A percentile compares a stretch with the other conserved stretches of the same genome.
phyloP scores from a whole-genome alignment of 1,140 invertebrate genomes.

The Musca vetustissima region DNA sequence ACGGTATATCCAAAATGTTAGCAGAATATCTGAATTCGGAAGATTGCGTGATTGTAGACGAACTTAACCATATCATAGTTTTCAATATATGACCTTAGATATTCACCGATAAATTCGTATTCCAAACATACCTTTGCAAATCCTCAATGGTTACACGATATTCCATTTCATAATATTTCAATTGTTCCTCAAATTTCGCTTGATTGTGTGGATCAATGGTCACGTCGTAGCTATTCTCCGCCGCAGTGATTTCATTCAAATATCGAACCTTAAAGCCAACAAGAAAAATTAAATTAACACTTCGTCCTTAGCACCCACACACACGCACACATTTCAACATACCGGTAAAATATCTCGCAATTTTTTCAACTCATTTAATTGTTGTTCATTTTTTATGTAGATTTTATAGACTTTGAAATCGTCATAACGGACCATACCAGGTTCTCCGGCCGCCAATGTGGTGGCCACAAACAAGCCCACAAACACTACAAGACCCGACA shows the following conservation, averaged over 20 bases:
- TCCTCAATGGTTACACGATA: constrained; percentile 38
- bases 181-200: constrained; percentile 27
- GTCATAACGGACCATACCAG: constrained; percentile 35
- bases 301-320: not conserved
- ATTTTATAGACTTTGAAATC: constrained; percentile 43
- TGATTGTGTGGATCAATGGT: constrained; percentile 37
- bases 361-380: constrained; percentile 40
- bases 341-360: constrained; percentile 34
- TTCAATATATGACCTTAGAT: too few relatives aligned
- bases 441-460: not conserved
- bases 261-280: constrained; percentile 1
- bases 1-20: too few relatives aligned
- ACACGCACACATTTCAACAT: not conserved
- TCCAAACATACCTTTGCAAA: constrained; percentile 40
- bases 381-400: constrained; percentile 33
- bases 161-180: constrained; percentile 33
- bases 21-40: too few relatives aligned
- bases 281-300: not conserved
- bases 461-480: not conserved
- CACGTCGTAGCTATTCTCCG: constrained; percentile 36
- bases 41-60: too few relatives aligned
- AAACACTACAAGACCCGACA: too few relatives aligned
- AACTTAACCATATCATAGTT: too few relatives aligned
- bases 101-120: too few relatives aligned
- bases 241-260: constrained; percentile 1